Base-by-base conservation (phyloP, 64 coral and sea anemone species). In the Catalaphyllia jardinei region DNA sequence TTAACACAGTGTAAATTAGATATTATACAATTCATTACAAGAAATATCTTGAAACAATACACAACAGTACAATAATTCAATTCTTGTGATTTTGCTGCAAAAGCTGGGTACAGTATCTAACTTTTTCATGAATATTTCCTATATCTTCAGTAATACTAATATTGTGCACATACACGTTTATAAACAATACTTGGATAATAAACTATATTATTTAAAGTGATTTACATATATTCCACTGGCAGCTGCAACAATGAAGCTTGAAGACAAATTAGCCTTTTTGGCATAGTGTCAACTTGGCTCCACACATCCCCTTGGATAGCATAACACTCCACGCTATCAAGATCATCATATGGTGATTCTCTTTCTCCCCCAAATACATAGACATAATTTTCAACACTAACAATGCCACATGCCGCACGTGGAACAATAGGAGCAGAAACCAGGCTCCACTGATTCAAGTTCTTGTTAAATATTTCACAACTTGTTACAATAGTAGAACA, bases 361-460 rank as follows among this genome's bases (percentile, higher is more conserved):
- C 25, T 15, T 38, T 89, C 62, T 17, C 88, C 76, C 29, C 88
- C 77, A 72, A 89, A 89, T 18, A 89, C 27, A 65, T 67, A 89
- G 17, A 89, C 59, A 79, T 29, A 24, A 27, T 72, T 31, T 38
- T 54, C 77, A 17, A 80, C 65, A 31, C 64, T 38, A 10, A 79
- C 88, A 27, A 89, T 52, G 6, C 88, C 88, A 52, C 88, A 89
- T 24, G 76, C 76, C 18, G 76, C 76, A 19, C 88, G 60, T 31
- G 88, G 88, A 12, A 31, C 19, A 8, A 19, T 61, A 6, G 77
- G 76, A 38, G 76, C 71, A 24, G 57, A 65, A 12, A 89, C 38
- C 8, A 30, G 15, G 10, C 63, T 52, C 88, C 88, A 89, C 18
- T 79, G 88, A 67, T 89, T 78, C 0, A 52, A 62, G 25, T 19